Conservation (phyloP, 2,113 vertebrate genomes). For the Myotis davidii region DNA sequence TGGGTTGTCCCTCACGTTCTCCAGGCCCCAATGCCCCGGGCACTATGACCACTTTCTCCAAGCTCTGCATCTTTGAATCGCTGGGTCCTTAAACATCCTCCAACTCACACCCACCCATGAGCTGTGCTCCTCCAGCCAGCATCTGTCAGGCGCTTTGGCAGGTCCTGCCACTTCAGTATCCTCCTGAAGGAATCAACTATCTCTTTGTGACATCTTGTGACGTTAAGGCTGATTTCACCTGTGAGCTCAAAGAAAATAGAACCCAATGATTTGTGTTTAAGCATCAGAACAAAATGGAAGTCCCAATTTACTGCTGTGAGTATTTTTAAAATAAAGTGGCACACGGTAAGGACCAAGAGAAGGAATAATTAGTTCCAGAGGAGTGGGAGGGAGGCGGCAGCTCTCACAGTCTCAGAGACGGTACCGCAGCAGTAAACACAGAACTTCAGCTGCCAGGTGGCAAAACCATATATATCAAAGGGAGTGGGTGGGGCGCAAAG, state of each 20-base stretch:
- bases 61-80: background rate
- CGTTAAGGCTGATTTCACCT: background rate
- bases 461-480: background rate
- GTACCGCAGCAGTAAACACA: background rate
- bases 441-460: background rate
- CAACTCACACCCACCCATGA: background rate
- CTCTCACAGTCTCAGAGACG: background rate
- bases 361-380: conserved; percentile 25
- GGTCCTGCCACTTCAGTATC: background rate
- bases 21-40: background rate
- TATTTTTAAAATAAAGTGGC: conserved; percentile 45
- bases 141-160: background rate
- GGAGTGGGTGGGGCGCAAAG: background rate
- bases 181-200: background rate
- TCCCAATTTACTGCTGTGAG: background rate
- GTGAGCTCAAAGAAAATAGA: background rate
- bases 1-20: background rate
- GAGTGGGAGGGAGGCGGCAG: background rate
- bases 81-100: background rate
- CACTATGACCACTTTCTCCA: background rate
- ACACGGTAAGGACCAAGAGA: background rate
- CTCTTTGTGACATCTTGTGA: background rate
- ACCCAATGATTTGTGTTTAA: background rate
- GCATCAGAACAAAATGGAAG: background rate
- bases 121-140: background rate